A percentile compares a stretch with the other conserved stretches of the same genome.
These are phyloP conservation scores for Aricia artaxerxes DNA, from an alignment of 2,888 invertebrate genomes.

Conservation along the genomic window DNA sequence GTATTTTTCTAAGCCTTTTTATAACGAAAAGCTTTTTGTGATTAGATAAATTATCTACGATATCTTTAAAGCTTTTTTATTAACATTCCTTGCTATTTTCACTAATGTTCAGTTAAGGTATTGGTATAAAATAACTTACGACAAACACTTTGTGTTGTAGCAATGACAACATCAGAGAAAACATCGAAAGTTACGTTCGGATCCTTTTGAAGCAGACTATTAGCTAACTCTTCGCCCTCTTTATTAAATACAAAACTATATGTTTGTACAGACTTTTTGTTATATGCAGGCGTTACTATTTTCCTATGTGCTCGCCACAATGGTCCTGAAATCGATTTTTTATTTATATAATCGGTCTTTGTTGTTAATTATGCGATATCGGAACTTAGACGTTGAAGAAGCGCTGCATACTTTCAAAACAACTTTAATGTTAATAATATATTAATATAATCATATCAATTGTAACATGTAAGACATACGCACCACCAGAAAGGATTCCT, in stretches of 20 bases:
- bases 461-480: neutral
- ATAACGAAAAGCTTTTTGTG: neutral
- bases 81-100: too few relatives aligned
- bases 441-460: neutral
- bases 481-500: conserved; percentile 1
- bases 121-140: neutral
- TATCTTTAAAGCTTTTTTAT: too few relatives aligned
- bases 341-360: neutral
- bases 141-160: conserved; percentile 2
- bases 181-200: neutral
- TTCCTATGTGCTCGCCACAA: conserved; percentile 63
- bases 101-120: too few relatives aligned
- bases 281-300: conserved; percentile 63
- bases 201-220: neutral
- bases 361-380: too few relatives aligned
- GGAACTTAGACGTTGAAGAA: too few relatives aligned
- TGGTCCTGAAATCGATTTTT: conserved; percentile 49
- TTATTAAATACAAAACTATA: conserved; percentile 55
- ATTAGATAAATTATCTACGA: neutral
- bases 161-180: neutral
- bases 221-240: conserved; percentile 50
- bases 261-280: conserved; percentile 56
- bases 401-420: neutral
- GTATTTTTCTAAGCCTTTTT: too few relatives aligned
- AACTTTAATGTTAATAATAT: neutral